Conservation (phyloP, 2,797 vertebrate species). For the Coluber constrictor region DNA sequence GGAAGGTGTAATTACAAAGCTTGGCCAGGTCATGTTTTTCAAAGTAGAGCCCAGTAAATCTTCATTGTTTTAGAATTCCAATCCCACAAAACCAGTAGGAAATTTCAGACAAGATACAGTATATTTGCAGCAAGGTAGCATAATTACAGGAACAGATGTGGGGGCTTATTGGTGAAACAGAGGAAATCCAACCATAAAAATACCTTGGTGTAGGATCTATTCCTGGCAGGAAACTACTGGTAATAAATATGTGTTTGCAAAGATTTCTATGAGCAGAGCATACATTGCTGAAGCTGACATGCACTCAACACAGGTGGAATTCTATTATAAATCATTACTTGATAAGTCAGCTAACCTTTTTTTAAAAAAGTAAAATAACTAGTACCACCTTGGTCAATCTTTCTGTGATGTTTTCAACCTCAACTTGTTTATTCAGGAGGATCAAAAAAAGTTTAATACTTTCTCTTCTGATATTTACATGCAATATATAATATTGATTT, state of each 20-base stretch:
- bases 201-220: neutral
- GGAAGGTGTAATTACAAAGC: neutral
- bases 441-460: neutral
- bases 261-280: neutral
- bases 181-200: neutral
- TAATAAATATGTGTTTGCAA: neutral
- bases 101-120: neutral
- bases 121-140: neutral
- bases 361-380: neutral
- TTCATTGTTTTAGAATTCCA: neutral
- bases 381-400: neutral
- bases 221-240: neutral
- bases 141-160: neutral
- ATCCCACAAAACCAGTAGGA: neutral
- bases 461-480: neutral
- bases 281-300: neutral
- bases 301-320: neutral
- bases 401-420: neutral
- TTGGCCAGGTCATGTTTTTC: neutral
- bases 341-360: neutral
- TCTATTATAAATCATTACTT: neutral
- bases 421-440: neutral
- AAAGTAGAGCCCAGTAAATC: neutral
- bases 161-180: neutral
- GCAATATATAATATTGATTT: neutral